Conservation (phyloP, 2,888 invertebrate species). For the Ophioninae sp. region DNA sequence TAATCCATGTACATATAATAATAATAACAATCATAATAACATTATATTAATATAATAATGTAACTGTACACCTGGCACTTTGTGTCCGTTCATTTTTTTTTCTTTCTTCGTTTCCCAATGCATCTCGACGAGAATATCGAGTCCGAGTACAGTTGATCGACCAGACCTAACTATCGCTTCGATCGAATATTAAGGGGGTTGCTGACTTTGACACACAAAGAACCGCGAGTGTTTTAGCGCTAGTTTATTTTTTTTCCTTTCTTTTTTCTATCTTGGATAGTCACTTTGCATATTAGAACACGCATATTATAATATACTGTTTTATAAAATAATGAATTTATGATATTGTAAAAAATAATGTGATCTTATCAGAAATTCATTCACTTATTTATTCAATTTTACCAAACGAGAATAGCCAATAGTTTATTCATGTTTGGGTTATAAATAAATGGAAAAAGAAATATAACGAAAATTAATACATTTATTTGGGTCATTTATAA, state of each 20-base stretch:
- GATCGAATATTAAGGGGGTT: conserved; percentile 1
- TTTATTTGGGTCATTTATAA: background rate
- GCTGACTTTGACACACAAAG: background rate
- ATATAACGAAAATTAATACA: background rate
- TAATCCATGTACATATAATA: conserved; percentile 1
- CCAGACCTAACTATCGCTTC: conserved; percentile 26
- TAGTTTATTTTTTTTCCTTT: background rate
- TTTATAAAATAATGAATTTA: background rate
- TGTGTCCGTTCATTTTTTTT: conserved; percentile 2
- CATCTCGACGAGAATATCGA: background rate
- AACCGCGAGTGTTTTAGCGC: background rate
- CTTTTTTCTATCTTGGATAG: background rate
- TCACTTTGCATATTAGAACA: background rate
- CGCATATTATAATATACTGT: background rate
- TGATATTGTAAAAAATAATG: too few species aligned
- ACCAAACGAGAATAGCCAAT: too few species aligned
- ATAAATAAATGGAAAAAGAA: background rate
- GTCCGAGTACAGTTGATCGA: conserved; percentile 17
- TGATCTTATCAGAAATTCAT: too few species aligned
- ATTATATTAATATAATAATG: conserved; percentile 30
- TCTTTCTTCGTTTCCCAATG: background rate
- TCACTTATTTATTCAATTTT: too few species aligned
- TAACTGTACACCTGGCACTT: conserved; percentile 23
- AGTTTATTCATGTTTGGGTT: too few species aligned
- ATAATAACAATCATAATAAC: conserved; percentile 27